Percentiles rank a stretch among this genome's conserved stretches.
Conservation (phyloP, 1,140 invertebrate genomes). For the Drosophila parvula region DNA sequence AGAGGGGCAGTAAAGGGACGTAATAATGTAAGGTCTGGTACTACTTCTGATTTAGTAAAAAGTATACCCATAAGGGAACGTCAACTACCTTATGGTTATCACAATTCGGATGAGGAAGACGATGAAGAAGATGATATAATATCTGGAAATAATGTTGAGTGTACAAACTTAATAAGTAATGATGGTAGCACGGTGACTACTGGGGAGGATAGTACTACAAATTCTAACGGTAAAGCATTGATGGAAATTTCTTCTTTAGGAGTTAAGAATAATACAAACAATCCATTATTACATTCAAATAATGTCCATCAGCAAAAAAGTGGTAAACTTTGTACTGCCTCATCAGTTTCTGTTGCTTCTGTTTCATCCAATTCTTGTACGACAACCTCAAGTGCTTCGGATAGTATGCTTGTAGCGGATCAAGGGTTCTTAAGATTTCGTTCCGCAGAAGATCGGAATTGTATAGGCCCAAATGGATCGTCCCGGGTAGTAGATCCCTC, state of each 20-base stretch:
- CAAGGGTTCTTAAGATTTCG: slow-evolving; percentile 93
- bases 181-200: slow-evolving; percentile 26
- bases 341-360: slow-evolving; percentile 31
- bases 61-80: slow-evolving; percentile 34
- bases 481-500: slow-evolving; percentile 28
- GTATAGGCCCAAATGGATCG: slow-evolving; percentile 20
- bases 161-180: slow-evolving; percentile 71
- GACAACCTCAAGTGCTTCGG: slow-evolving; percentile 57
- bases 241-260: slow-evolving; percentile 2
- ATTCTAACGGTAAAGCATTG: slow-evolving; percentile 17
- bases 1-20: slow-evolving; percentile 13
- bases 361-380: slow-evolving; percentile 39
- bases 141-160: slow-evolving; percentile 67
- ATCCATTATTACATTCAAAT: slow-evolving; percentile 26
- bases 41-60: slow-evolving; percentile 27
- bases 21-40: slow-evolving; percentile 18
- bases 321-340: slow-evolving; percentile 18
- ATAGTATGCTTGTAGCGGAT: slow-evolving; percentile 93
- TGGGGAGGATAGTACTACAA: slow-evolving; percentile 29
- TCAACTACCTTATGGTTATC: slow-evolving; percentile 53
- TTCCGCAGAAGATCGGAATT: slow-evolving; percentile 86
- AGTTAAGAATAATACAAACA: slow-evolving; percentile 21
- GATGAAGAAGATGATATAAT: slow-evolving; percentile 76
- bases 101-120: slow-evolving; percentile 64
- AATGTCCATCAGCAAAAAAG: slow-evolving; percentile 50